Base-by-base conservation (phyloP, 2,113 vertebrate species). In the Cranoglanis bouderius region DNA sequence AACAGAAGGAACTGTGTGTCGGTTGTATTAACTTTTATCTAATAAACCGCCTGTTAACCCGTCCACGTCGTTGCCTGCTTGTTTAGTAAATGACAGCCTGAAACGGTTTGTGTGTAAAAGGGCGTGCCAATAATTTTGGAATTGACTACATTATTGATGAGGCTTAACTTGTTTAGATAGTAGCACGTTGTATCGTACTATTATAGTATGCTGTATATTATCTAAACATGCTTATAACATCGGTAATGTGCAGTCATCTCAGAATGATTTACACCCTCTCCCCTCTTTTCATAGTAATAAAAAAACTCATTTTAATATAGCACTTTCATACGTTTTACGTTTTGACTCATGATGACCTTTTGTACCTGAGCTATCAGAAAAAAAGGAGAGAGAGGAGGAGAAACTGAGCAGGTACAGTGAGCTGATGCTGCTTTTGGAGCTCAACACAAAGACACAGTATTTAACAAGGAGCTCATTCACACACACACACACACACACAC, bases 11-110 rank as follows among this genome's bases (percentile, higher is more conserved):
- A 4, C 26, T 26, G 40, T 38, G 32, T 51, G 13, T 26, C 19
- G 61, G 12, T 32, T 63, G 67, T 77, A 46, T 88, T 84, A 77
- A 84, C 55, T 51, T 88, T 88, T 84, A 77, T 83, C 87, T 84
- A 88, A 88, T 88, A 88, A 88, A 88, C 40, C 21, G 8, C 40
- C 5, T 43, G 32, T 81, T 77, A 9, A 86, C 38, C 81, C 13
- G 2, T 32, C 40, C 13, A 3, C 0, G 29, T 51, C 18, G 12
- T 38, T 38, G 43, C 46, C 21, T 63, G 55, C 14, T 38, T 82
- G n/a, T 4, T 82, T 57, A 46, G 1, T 72, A 19, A 72, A 72
- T 6, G 3, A 13, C 72, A 75, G 24, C 40, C 21, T 46, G 18
- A 77, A 29, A 46, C n/a, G 4, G 29, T n/a, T n/a, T n/a, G 10